Evolutionary conservation across 2,797 vertebrate genomes (phyloP).

Genomic region (Lates japonicus): DNA sequence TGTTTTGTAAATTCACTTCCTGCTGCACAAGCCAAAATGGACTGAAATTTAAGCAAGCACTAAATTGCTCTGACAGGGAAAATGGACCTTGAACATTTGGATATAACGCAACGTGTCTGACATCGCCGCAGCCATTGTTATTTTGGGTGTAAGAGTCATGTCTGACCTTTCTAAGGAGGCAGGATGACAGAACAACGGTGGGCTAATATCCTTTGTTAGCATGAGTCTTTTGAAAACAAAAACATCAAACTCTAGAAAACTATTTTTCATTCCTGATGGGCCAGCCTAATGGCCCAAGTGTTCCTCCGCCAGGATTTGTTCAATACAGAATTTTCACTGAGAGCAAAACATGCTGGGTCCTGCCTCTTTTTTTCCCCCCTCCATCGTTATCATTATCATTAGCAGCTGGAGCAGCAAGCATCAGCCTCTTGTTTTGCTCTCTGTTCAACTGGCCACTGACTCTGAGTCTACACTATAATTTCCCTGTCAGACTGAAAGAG

Average conservation of each 20-base stretch:
- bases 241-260: constrained; percentile 17
- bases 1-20: constrained; percentile 48
- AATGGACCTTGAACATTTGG: constrained; percentile 36
- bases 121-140: constrained; percentile 23
- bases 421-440: constrained; percentile 14
- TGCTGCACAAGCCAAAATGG: constrained; percentile 39
- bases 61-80: constrained; percentile 43
- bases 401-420: background rate
- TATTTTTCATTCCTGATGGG: background rate
- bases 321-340: background rate
- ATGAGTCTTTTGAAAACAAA: constrained; percentile 6
- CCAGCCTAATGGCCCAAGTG: background rate
- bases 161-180: constrained; percentile 13
- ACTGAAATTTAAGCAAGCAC: constrained; percentile 44
- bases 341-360: constrained; percentile 2
- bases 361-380: background rate
- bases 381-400: constrained; percentile 27
- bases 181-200: background rate
- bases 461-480: constrained; percentile 15
- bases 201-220: constrained; percentile 11
- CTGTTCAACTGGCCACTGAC: background rate
- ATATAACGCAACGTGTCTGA: constrained; percentile 18
- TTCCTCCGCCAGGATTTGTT: constrained; percentile 13
- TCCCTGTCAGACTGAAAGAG: constrained; percentile 15
- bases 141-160: constrained; percentile 32